These are phyloP conservation scores for Drosophila pallidifrons DNA, from an alignment of 1,140 invertebrate species.

Conservation along the genomic window DNA sequence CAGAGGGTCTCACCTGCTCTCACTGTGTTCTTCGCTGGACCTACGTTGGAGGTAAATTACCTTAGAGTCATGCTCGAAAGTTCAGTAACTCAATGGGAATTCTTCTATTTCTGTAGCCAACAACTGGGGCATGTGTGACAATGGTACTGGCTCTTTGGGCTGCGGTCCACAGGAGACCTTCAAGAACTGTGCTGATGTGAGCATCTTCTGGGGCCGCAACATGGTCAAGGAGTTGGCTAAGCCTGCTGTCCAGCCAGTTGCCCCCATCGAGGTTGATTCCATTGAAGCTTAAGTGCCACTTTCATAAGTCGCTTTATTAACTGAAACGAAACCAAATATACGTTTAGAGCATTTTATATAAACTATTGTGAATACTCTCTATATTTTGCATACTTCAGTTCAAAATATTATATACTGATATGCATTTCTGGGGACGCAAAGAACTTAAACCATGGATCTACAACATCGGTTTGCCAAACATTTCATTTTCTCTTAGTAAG, in stretches of 20 bases:
- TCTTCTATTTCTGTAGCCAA: constrained; percentile 82
- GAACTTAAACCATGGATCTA: too few relatives aligned
- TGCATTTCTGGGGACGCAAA: too few relatives aligned
- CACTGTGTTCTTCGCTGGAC: constrained; percentile 90
- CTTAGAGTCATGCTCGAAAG: not conserved
- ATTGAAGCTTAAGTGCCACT: constrained; percentile 20
- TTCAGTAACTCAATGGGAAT: not conserved
- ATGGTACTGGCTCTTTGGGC: constrained; percentile 85
- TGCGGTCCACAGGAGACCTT: constrained; percentile 90
- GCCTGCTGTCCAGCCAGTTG: constrained; percentile 25
- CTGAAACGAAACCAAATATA: constrained; percentile 32
- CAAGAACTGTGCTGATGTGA: constrained; percentile 89
- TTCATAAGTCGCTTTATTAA: not conserved
- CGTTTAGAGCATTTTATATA: constrained; percentile 8
- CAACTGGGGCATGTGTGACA: constrained; percentile 86
- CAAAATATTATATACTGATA: too few relatives aligned
- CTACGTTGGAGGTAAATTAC: constrained; percentile 85
- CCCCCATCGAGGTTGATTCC: constrained; percentile 51
- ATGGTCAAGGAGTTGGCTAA: constrained; percentile 57
- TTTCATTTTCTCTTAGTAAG: too few relatives aligned
- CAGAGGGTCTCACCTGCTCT: constrained; percentile 86
- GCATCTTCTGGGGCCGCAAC: constrained; percentile 85
- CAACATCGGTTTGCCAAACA: too few relatives aligned
- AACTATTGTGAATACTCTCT: not conserved
- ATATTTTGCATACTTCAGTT: too few relatives aligned